Evolutionary conservation across 2,888 invertebrate genomes (phyloP), one percentile per base, ranked within the genome.

Genomic region (Campoletis raptor): DNA sequence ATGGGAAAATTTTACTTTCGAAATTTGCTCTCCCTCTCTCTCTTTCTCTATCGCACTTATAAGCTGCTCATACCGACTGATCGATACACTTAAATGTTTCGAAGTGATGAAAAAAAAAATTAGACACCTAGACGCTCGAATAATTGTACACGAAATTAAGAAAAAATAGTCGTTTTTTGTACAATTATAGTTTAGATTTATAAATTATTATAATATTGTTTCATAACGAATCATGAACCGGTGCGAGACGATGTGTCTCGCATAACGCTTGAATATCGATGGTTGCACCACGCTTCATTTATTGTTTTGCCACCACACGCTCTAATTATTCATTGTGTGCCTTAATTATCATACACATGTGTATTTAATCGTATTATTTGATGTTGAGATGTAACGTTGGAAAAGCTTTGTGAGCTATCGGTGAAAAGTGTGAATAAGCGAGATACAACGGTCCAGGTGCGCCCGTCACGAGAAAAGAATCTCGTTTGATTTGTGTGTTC

Each of bases 181-280:
- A 57, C 7, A 36, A 73, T 61, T 42, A 15, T 12, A 42, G 45
- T 77, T 48, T 30, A 61, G 30, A 61, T 61, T 30, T 7, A 30
- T 24, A 6, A 37, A 72, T 54, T 18, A 70, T 30, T 30, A 48
- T 52, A 2, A 40, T 48, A 48, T 48, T 30, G 4, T 70, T 48
- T 21, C 45, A 70, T 70, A 15, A 70, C 42, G 61, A 64, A 54
- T 37, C 52, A 64, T 54, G 54, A 79, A 40, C 67, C 70, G 52
- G 67, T 57, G 73, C 83, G 67, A 83, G 81, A 81, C 72, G 52
- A 64, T 83, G 66, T 48, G 36, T 83, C 78, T 82, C 73, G 86
- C 61, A 36, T 73, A 45, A 7, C 61, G 18, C 74, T 80, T 70
- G 45, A 74, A 30, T 69, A 73, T 85, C 77, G 73, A 86, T 69